These are phyloP conservation scores for Conus ventricosus DNA, from an alignment of 1,140 invertebrate species.

Conservation along the genomic window DNA sequence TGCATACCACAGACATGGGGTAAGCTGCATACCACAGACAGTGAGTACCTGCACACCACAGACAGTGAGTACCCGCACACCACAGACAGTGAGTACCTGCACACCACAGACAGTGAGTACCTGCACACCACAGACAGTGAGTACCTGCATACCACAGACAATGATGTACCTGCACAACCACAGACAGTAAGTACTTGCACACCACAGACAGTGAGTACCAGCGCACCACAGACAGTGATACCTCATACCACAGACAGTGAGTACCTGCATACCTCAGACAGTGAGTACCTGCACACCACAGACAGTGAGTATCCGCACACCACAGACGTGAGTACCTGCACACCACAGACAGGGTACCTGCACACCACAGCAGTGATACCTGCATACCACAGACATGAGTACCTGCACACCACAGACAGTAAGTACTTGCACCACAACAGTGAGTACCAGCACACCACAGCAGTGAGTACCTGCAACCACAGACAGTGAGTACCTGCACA, in stretches of 20 bases:
- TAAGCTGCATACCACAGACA: too few species aligned
- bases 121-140: slow-evolving; percentile 68
- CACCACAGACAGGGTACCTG: too few species aligned
- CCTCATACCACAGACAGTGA: not conserved
- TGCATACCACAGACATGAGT: slow-evolving; percentile 38
- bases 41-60: too few species aligned
- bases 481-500: not conserved
- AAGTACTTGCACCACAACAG: slow-evolving; percentile 69
- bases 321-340: too few species aligned
- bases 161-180: too few species aligned
- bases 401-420: slow-evolving; percentile 69
- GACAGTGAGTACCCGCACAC: slow-evolving; percentile 76
- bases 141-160: too few species aligned
- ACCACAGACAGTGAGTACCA: not conserved
- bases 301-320: too few species aligned
- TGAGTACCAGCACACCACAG: slow-evolving; percentile 63
- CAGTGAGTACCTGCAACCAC: slow-evolving; percentile 63
- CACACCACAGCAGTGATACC: too few species aligned
- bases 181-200: slow-evolving; percentile 70
- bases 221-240: not conserved
- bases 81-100: slow-evolving; percentile 69
- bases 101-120: slow-evolving; percentile 69
- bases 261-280: not conserved
- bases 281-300: too few species aligned
- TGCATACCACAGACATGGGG: too few species aligned